phyloP scores from a whole-genome alignment of 64 coral and sea anemone species.

The Platygyra sinensis region DNA sequence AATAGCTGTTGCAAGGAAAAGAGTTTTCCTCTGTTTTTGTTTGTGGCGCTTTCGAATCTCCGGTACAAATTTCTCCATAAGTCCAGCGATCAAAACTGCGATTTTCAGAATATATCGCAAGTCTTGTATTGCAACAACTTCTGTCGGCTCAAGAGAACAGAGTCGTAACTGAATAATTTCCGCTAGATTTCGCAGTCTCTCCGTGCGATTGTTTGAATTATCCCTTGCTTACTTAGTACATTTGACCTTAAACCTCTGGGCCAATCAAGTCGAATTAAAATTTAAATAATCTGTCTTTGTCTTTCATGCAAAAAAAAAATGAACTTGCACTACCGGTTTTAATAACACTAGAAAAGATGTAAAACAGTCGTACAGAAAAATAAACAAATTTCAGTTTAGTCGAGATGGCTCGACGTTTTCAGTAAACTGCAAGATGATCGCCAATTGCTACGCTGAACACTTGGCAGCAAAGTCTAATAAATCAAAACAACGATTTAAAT shows the following conservation, averaged over 20 bases:
- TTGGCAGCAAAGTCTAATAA: too few relatives aligned
- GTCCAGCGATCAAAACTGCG: too few relatives aligned
- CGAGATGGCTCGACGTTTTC: too few relatives aligned
- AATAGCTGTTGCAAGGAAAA: conserved; percentile 26
- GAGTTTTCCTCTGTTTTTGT: not conserved
- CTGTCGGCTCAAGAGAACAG: not conserved
- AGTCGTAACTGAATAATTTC: not conserved
- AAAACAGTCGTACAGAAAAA: too few relatives aligned
- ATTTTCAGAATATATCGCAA: not conserved
- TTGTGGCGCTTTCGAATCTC: not conserved
- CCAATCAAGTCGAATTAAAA: conserved; percentile 11
- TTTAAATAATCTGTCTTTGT: not conserved
- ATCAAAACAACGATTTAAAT: too few relatives aligned
- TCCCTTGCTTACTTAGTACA: conserved; percentile 10
- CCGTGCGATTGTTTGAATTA: conserved; percentile 16
- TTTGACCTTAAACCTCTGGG: not conserved
- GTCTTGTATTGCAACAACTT: not conserved
- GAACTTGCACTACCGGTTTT: too few relatives aligned
- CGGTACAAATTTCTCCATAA: too few relatives aligned
- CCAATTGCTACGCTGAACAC: too few relatives aligned
- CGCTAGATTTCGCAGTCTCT: not conserved
- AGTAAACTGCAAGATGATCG: too few relatives aligned
- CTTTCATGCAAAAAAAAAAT: not conserved
- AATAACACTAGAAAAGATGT: too few relatives aligned
- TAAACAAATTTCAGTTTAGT: too few relatives aligned